A percentile compares a stretch with the other conserved stretches of the same genome.
These are phyloP conservation scores for Polia nebulosa DNA, from an alignment of 2,888 invertebrate species.

Conservation along the genomic window DNA sequence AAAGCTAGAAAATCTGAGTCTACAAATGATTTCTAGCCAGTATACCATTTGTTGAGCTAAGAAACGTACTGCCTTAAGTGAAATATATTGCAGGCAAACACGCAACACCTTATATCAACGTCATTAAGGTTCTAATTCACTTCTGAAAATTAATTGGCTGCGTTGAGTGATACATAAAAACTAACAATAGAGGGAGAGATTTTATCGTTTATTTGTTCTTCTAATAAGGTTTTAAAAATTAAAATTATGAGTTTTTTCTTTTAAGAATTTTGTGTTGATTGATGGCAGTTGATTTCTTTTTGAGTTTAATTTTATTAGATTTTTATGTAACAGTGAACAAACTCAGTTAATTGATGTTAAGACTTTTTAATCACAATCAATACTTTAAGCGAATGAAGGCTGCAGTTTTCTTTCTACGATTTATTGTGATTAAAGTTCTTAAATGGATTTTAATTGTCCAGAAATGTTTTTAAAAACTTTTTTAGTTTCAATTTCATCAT, in stretches of 20 bases:
- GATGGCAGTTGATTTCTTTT: slow-evolving; percentile 15
- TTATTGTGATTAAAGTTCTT: not conserved
- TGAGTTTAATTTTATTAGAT: not conserved
- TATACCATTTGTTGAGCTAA: slow-evolving; percentile 43
- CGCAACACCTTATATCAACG: slow-evolving; percentile 64
- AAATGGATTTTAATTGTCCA: too few relatives aligned
- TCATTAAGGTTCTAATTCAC: slow-evolving; percentile 63
- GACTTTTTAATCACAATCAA: slow-evolving; percentile 6
- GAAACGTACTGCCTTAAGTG: slow-evolving; percentile 51
- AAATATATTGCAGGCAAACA: slow-evolving; percentile 61
- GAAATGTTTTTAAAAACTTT: too few relatives aligned
- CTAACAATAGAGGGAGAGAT: slow-evolving; percentile 18
- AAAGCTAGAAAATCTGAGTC: slow-evolving; percentile 29
- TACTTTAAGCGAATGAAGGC: not conserved
- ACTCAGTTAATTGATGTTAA: slow-evolving; percentile 18
- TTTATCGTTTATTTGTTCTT: slow-evolving; percentile 32
- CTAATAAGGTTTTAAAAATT: slow-evolving; percentile 6
- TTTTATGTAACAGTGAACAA: slow-evolving; percentile 2
- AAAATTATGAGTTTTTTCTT: slow-evolving; percentile 1
- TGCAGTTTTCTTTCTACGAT: not conserved
- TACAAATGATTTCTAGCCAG: slow-evolving; percentile 44
- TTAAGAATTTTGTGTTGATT: slow-evolving; percentile 1
- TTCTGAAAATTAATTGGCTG: slow-evolving; percentile 55
- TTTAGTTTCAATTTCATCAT: too few relatives aligned
- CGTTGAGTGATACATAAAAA: slow-evolving; percentile 45